Base-by-base conservation (phyloP, 2,113 vertebrate species). In the Oryzias melastigma region DNA sequence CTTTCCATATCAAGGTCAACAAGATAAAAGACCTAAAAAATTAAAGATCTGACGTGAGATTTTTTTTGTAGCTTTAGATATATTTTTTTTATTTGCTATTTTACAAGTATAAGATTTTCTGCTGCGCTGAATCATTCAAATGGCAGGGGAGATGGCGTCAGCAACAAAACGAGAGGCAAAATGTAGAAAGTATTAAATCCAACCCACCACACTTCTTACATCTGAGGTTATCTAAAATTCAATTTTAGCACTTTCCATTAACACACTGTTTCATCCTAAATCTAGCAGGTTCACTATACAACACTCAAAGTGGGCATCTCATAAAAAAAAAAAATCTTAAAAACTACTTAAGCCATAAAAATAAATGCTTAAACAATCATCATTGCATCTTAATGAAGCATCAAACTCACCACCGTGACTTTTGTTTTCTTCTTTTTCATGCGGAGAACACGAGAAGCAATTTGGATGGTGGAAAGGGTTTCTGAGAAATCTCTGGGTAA, bases 341-440 rank as follows among this genome's bases (percentile, higher is more conserved):
- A 35, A 35, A 35, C 35, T 35, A 35, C 35, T 12, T 29, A 12
- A 53, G 8, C 17, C 24, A 16, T 16, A 18, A n/a, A 53, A 53
- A 29, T 40, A 35, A 22, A 47, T 17, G 46, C 7, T 19, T 8
- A 25, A 29, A 46, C 17, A 15, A 58, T 29, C 14, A 42, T 27
- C n/a, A 18, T 49, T 4, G 14, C 14, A 5, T 64, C 45, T 49
- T 24, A 29, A 66, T 13, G 5, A 72, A 55, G 40, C 29, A 64
- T 64, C 0, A 45, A 71, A 84, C 88, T 84, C 83, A 92, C 90
- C 72, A 87, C 78, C 13, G 91, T 91, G 85, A 98, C 97, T 95
- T 99, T 99, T 22, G 94, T 94, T 86, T 99, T 99, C 93, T 99
- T 99, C 72, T 99, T 99, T 91, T 98, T 98, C 96, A 99, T 96